A percentile compares a stretch with the other conserved stretches of the same genome.
Conservation (phyloP, 2,888 invertebrate genomes). For the Laothoe populi region DNA sequence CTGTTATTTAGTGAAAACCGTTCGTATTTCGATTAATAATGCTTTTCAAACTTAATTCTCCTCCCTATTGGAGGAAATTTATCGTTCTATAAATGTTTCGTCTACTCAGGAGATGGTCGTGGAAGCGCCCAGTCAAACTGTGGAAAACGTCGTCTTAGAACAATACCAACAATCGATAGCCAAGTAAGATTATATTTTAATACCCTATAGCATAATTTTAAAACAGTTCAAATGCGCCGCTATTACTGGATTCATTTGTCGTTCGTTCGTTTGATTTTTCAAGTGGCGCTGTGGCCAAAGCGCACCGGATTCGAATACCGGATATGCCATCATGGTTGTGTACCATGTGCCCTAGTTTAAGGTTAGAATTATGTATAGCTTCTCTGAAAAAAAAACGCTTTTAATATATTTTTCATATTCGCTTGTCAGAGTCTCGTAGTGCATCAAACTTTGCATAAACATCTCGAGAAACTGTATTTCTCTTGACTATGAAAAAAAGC, state of each 20-base stretch:
- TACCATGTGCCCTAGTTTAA: slow-evolving; percentile 32
- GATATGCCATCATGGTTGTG: slow-evolving; percentile 29
- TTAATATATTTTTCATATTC: slow-evolving; percentile 26
- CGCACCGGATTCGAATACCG: slow-evolving; percentile 29
- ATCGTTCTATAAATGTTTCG: background rate
- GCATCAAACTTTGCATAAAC: slow-evolving; percentile 24
- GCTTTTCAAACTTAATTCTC: background rate
- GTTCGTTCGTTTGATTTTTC: slow-evolving; percentile 28
- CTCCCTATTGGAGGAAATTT: background rate
- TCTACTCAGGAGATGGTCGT: slow-evolving; percentile 62
- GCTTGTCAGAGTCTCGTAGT: slow-evolving; percentile 23
- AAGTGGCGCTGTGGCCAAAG: slow-evolving; percentile 29
- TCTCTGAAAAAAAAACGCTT: slow-evolving; percentile 26
- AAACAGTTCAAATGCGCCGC: slow-evolving; percentile 22
- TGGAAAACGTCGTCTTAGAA: slow-evolving; percentile 92
- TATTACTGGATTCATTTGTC: slow-evolving; percentile 28
- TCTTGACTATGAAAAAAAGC: slow-evolving; percentile 13
- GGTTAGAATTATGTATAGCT: slow-evolving; percentile 30
- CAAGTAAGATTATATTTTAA: slow-evolving; percentile 85
- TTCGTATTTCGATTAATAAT: background rate
- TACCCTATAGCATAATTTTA: background rate
- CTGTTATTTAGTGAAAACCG: background rate
- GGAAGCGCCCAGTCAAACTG: slow-evolving; percentile 67
- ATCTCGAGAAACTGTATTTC: slow-evolving; percentile 9
- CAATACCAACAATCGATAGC: slow-evolving; percentile 93